Conservation (phyloP, 2,797 vertebrate genomes). For the Coregonus sp. region DNA sequence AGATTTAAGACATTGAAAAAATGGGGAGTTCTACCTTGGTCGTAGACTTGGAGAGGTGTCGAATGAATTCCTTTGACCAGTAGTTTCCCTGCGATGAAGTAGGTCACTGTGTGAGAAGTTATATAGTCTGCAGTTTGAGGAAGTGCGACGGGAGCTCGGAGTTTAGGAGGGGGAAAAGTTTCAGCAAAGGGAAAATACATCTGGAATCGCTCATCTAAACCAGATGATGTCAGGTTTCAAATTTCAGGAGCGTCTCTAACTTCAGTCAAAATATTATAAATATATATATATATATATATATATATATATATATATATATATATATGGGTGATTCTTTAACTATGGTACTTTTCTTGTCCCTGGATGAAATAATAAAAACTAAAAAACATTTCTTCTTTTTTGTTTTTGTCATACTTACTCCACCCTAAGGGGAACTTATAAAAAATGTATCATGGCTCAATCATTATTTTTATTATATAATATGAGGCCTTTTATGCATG, state of each 20-base stretch:
- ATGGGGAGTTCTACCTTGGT: slow-evolving; percentile 41
- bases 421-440: too few species aligned
- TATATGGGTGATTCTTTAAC: too few species aligned
- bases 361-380: too few species aligned
- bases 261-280: neutral
- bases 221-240: slow-evolving; percentile 70
- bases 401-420: too few species aligned
- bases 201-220: slow-evolving; percentile 60
- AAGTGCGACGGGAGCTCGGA: slow-evolving; percentile 54
- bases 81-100: slow-evolving; percentile 40
- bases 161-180: slow-evolving; percentile 43
- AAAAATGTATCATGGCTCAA: too few species aligned
- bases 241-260: slow-evolving; percentile 41
- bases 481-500: too few species aligned
- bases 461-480: too few species aligned
- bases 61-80: slow-evolving; percentile 26
- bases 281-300: neutral
- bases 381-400: too few species aligned
- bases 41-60: slow-evolving; percentile 19
- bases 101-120: slow-evolving; percentile 51
- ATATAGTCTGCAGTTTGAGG: slow-evolving; percentile 67
- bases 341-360: too few species aligned
- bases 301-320: too few species aligned
- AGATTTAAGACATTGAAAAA: neutral
- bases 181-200: slow-evolving; percentile 51